phyloP scores from a whole-genome alignment of 2,113 vertebrate genomes.

The Anthoscopus minutus region DNA sequence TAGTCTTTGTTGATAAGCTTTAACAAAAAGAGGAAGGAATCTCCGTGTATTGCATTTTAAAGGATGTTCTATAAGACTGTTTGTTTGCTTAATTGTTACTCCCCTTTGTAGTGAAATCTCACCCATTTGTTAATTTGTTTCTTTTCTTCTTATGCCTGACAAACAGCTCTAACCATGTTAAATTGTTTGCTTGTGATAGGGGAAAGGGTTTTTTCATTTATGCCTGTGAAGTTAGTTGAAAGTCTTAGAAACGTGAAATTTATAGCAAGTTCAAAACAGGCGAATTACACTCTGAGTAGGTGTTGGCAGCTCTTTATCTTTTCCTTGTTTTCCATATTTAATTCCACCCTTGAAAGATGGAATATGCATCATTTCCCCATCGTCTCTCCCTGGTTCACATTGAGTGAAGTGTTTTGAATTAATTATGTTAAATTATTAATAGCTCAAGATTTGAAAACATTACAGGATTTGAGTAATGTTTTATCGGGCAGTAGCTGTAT shows the following conservation, averaged over 20 bases:
- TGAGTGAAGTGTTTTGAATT: slow-evolving; percentile 75
- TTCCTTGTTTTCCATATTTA: slow-evolving; percentile 66
- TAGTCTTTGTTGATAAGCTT: neutral
- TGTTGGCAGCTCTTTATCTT: slow-evolving; percentile 54
- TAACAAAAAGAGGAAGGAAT: neutral
- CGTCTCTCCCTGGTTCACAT: slow-evolving; percentile 46
- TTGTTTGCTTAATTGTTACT: slow-evolving; percentile 51
- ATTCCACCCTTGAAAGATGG: slow-evolving; percentile 58
- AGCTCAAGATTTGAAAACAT: slow-evolving; percentile 66
- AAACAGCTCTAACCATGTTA: slow-evolving; percentile 53
- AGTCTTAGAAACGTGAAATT: slow-evolving; percentile 56
- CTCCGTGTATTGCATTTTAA: neutral
- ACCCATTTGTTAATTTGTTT: slow-evolving; percentile 50
- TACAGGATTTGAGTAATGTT: slow-evolving; percentile 54
- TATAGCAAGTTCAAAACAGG: slow-evolving; percentile 56
- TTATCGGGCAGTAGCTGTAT: slow-evolving; percentile 13
- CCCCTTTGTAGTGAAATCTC: slow-evolving; percentile 17
- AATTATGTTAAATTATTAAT: slow-evolving; percentile 77
- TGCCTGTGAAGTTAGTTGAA: slow-evolving; percentile 57
- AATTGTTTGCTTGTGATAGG: slow-evolving; percentile 51
- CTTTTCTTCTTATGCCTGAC: slow-evolving; percentile 41
- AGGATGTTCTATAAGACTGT: slow-evolving; percentile 22
- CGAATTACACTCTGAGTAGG: slow-evolving; percentile 45
- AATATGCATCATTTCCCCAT: slow-evolving; percentile 55
- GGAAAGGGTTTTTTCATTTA: slow-evolving; percentile 58